Conservation (phyloP, 2,113 vertebrate species). For the Oophaga pumilio region DNA sequence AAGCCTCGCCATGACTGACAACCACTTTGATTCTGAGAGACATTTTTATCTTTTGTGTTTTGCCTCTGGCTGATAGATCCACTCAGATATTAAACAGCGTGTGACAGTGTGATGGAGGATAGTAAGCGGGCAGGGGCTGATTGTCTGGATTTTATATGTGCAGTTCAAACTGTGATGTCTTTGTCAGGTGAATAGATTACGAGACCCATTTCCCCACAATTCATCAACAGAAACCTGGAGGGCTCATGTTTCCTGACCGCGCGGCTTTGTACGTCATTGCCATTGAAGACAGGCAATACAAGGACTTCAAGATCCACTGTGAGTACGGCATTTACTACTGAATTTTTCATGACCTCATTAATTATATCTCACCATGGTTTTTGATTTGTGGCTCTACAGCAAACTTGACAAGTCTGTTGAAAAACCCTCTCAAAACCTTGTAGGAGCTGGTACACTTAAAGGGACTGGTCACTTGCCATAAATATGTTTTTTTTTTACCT, state of each 20-base stretch:
- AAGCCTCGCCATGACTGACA: constrained; percentile 57
- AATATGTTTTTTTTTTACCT: too few relatives aligned
- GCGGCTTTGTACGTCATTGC: constrained; percentile 95
- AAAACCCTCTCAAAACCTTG: too few relatives aligned
- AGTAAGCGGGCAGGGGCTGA: constrained; percentile 66
- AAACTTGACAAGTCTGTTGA: too few relatives aligned
- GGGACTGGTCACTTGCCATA: too few relatives aligned
- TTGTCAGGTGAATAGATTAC: constrained; percentile 84
- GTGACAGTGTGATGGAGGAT: constrained; percentile 63
- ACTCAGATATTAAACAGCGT: constrained; percentile 60
- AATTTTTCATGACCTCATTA: neutral
- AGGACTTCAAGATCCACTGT: constrained; percentile 99
- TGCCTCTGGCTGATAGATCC: constrained; percentile 56
- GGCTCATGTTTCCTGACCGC: constrained; percentile 97
- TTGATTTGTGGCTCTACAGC: neutral
- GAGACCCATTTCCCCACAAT: constrained; percentile 81
- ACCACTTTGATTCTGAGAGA: constrained; percentile 26
- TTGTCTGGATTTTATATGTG: constrained; percentile 74
- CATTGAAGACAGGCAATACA: constrained; percentile 97
- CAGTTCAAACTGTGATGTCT: constrained; percentile 84
- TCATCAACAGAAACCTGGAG: constrained; percentile 94
- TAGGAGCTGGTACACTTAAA: too few relatives aligned
- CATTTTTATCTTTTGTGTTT: neutral
- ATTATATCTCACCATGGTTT: neutral
- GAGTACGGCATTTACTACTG: constrained; percentile 67